Evolutionary conservation across 92 coral and sea anemone species (phyloP).

Genomic region (Muricea muricata): DNA sequence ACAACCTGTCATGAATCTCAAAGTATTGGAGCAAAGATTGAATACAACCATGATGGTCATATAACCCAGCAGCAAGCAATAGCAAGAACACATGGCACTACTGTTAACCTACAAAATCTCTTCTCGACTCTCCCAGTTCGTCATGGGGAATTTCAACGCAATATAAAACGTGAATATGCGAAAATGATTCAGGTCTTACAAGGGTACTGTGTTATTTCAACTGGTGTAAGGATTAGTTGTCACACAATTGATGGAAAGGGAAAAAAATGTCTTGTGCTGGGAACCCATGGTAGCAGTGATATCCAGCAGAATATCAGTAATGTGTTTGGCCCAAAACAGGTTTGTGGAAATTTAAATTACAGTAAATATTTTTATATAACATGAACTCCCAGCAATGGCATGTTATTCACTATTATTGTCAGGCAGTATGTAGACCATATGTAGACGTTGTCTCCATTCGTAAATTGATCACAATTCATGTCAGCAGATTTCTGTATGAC

Average conservation of each 20-base stretch:
- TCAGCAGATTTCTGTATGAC: too few species aligned
- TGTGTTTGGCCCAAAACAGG: slow-evolving; percentile 99
- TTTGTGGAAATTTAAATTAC: too few species aligned
- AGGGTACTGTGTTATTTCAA: slow-evolving; percentile 88
- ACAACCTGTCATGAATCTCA: slow-evolving; percentile 82
- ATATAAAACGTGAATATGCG: slow-evolving; percentile 84
- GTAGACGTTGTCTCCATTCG: too few species aligned
- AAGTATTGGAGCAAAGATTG: slow-evolving; percentile 80
- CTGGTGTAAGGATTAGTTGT: slow-evolving; percentile 82
- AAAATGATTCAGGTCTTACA: slow-evolving; percentile 89
- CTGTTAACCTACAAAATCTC: slow-evolving; percentile 78
- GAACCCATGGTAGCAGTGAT: slow-evolving; percentile 80
- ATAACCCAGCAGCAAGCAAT: slow-evolving; percentile 72
- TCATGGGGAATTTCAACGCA: slow-evolving; percentile 91
- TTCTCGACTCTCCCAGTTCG: slow-evolving; percentile 94
- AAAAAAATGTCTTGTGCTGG: slow-evolving; percentile 71
- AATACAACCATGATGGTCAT: slow-evolving; percentile 89
- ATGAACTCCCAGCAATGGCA: too few species aligned
- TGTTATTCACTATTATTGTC: too few species aligned
- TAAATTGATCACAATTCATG: too few species aligned
- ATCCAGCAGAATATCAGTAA: slow-evolving; percentile 86
- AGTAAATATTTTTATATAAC: too few species aligned
- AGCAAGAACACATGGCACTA: slow-evolving; percentile 87
- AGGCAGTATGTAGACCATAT: too few species aligned
- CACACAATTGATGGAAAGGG: slow-evolving; percentile 84